Evolutionary conservation across 2,888 invertebrate species (phyloP).

Genomic region (Choristoneura rosaceana): DNA sequence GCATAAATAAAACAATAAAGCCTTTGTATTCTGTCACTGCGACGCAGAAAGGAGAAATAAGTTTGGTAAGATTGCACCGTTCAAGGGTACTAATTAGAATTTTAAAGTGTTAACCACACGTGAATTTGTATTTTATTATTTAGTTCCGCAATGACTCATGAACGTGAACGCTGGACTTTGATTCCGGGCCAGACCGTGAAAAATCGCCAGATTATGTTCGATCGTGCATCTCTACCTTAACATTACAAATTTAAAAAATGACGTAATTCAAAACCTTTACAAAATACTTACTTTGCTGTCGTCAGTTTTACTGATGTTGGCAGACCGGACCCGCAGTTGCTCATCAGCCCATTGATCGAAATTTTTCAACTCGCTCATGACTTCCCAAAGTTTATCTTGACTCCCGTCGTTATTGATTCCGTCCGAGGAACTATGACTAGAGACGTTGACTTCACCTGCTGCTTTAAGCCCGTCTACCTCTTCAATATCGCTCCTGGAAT

Average conservation of each 20-base stretch:
- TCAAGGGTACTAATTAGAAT: too few species aligned
- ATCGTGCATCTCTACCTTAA: constrained; percentile 24
- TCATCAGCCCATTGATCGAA: constrained; percentile 80
- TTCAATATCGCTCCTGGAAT: constrained; percentile 57
- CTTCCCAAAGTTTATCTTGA: constrained; percentile 74
- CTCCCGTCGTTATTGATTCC: constrained; percentile 55
- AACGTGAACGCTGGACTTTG: constrained; percentile 14
- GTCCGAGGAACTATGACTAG: constrained; percentile 61
- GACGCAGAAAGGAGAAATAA: too few species aligned
- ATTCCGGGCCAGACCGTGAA: constrained; percentile 9
- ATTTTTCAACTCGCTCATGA: constrained; percentile 75
- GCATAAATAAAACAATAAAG: constrained; percentile 1
- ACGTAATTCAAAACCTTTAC: constrained; percentile 11
- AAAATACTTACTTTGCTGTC: constrained; percentile 68
- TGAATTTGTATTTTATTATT: background rate
- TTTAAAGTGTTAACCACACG: too few species aligned
- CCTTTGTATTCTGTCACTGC: background rate
- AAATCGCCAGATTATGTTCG: constrained; percentile 16
- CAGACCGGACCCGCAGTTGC: constrained; percentile 65
- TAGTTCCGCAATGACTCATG: constrained; percentile 8
- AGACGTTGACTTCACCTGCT: constrained; percentile 55
- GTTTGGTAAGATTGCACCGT: too few species aligned
- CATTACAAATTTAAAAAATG: constrained; percentile 6
- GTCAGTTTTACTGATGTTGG: constrained; percentile 67
- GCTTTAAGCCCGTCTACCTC: constrained; percentile 63